A percentile compares a stretch with the other conserved stretches of the same genome.
phyloP scores from a whole-genome alignment of 2,113 vertebrate genomes.

The Chiloscyllium plagiosum region DNA sequence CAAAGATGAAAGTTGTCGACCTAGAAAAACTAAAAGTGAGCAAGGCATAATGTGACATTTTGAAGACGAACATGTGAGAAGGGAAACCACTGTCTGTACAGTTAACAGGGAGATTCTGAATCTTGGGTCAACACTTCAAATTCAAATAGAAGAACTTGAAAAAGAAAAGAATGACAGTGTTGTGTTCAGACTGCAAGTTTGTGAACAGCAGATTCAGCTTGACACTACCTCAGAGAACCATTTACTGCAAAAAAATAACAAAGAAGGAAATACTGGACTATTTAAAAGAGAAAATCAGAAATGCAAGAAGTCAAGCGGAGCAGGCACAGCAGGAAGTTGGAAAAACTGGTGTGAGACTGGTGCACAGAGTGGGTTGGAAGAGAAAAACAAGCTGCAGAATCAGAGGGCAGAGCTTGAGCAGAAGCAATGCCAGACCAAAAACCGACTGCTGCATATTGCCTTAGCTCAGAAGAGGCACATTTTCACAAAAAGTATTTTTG shows the following conservation, averaged over 20 bases:
- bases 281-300: not conserved
- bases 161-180: not conserved
- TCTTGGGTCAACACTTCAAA: not conserved
- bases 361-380: not conserved
- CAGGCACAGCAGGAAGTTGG: not conserved
- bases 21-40: not conserved
- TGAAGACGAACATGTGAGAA: not conserved
- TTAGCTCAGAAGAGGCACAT: no score
- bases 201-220: not conserved
- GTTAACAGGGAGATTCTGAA: not conserved
- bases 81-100: not conserved
- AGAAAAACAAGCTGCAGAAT: not conserved
- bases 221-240: not conserved
- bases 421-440: not conserved
- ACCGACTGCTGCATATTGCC: not conserved
- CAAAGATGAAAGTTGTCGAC: not conserved
- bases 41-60: not conserved
- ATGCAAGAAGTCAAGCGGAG: not conserved
- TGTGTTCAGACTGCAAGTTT: not conserved
- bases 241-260: not conserved
- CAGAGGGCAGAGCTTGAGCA: not conserved
- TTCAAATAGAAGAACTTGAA: not conserved
- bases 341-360: not conserved
- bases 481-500: no score
- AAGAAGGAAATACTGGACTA: not conserved